Evolutionary conservation across 1,140 invertebrate genomes (phyloP).

Genomic region (Aphelenchoides besseyi): DNA sequence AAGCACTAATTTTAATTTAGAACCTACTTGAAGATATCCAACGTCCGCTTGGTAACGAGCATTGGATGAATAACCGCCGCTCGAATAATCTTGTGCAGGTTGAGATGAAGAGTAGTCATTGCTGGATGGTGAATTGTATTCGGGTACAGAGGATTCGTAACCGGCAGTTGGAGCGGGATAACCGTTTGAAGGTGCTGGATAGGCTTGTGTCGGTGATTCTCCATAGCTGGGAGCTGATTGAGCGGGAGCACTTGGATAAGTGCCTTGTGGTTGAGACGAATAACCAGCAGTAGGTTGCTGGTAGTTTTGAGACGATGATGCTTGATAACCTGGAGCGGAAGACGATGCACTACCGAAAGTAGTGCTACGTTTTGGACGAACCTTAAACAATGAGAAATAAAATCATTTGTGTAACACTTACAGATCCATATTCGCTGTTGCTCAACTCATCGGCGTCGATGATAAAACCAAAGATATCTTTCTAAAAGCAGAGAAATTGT

Average conservation of each 20-base stretch:
- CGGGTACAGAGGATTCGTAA: not conserved
- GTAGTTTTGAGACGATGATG: not conserved
- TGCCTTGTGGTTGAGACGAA: no score
- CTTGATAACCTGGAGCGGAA: not conserved
- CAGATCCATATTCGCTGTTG: not conserved
- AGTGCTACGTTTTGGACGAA: not conserved
- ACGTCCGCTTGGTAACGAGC: not conserved
- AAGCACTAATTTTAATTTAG: not conserved
- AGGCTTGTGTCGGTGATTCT: not conserved
- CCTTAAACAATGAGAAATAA: not conserved
- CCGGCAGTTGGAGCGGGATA: not conserved
- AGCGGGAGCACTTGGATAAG: no score
- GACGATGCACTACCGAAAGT: not conserved
- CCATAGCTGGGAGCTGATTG: not conserved
- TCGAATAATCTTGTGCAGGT: not conserved
- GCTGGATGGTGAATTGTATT: not conserved
- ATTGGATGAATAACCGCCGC: not conserved
- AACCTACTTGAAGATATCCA: not conserved
- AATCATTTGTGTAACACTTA: not conserved
- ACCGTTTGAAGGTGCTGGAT: not conserved
- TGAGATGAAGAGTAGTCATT: not conserved
- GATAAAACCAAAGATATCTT: constrained; percentile 26
- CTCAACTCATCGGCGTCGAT: constrained; percentile 16
- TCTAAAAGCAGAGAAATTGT: constrained; percentile 11
- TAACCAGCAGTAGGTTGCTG: no score